These are phyloP conservation scores for Muscicapa comitata DNA, from an alignment of 2,797 vertebrate genomes.

Conservation along the genomic window DNA sequence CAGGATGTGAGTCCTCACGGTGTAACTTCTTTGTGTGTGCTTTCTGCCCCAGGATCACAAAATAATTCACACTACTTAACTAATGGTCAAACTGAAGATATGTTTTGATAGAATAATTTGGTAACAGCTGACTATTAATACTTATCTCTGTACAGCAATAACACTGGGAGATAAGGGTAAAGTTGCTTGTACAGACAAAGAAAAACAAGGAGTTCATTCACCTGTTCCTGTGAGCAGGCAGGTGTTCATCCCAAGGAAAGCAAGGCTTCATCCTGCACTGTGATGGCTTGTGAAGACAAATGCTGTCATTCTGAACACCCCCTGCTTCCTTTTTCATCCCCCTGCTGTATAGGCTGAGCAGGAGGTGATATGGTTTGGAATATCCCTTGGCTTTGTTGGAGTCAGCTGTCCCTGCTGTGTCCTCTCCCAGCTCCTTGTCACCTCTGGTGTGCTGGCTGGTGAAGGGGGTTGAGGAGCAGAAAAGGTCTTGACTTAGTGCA, in stretches of 20 bases:
- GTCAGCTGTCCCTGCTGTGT: neutral
- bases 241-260: neutral
- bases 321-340: neutral
- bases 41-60: neutral
- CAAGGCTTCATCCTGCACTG: neutral
- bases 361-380: neutral
- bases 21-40: rapidly evolving
- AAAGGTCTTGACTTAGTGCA: neutral
- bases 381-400: neutral
- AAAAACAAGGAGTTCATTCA: neutral
- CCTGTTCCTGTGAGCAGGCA: neutral
- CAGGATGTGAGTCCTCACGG: neutral
- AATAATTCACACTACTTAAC: neutral
- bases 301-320: rapidly evolving
- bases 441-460: rapidly evolving
- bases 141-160: neutral
- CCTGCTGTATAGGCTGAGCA: neutral
- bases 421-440: neutral
- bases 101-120: neutral
- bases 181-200: neutral
- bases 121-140: neutral
- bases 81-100: neutral
- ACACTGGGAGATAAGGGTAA: neutral
- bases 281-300: neutral
- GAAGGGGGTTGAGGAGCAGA: neutral